These are phyloP conservation scores for Choristoneura fumiferana DNA, from an alignment of 1,140 invertebrate genomes.

Conservation along the genomic window DNA sequence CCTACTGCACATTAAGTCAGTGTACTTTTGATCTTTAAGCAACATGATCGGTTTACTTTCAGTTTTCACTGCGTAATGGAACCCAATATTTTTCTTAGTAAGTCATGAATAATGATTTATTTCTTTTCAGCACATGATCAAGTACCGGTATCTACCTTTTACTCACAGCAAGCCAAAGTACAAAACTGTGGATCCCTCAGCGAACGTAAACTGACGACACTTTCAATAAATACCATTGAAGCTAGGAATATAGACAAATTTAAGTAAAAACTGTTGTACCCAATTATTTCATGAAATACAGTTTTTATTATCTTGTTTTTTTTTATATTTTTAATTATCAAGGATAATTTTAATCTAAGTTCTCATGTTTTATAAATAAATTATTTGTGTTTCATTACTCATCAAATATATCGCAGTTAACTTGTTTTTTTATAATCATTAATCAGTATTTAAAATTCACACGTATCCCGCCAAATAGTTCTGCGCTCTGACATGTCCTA, in stretches of 20 bases:
- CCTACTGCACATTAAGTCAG: too few relatives aligned
- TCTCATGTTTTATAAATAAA: slow-evolving; percentile 34
- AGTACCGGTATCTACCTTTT: slow-evolving; percentile 99
- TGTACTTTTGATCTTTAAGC: too few relatives aligned
- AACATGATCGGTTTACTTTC: too few relatives aligned
- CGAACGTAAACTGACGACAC: slow-evolving; percentile 63
- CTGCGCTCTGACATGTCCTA: too few relatives aligned
- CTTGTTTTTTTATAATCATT: slow-evolving; percentile 19
- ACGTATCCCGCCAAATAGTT: too few relatives aligned
- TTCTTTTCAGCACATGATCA: slow-evolving; percentile 97
- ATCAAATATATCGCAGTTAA: too few relatives aligned
- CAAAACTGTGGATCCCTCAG: slow-evolving; percentile 81
- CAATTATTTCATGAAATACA: slow-evolving; percentile 70
- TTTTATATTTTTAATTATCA: slow-evolving; percentile 51
- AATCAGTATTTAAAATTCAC: too few relatives aligned
- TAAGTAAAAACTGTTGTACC: slow-evolving; percentile 69
- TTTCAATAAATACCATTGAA: slow-evolving; percentile 30
- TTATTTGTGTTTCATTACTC: too few relatives aligned
- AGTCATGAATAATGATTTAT: too few relatives aligned
- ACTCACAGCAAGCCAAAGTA: slow-evolving; percentile 98
- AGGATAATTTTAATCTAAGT: slow-evolving; percentile 23
- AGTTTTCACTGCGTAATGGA: too few relatives aligned
- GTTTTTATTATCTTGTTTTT: slow-evolving; percentile 70
- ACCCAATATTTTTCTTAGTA: slow-evolving; percentile 9
- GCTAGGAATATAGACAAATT: slow-evolving; percentile 45